A percentile compares a stretch with the other conserved stretches of the same genome.
Conservation (phyloP, 2,797 vertebrate species). For the Hippopotamyrus pictus region DNA sequence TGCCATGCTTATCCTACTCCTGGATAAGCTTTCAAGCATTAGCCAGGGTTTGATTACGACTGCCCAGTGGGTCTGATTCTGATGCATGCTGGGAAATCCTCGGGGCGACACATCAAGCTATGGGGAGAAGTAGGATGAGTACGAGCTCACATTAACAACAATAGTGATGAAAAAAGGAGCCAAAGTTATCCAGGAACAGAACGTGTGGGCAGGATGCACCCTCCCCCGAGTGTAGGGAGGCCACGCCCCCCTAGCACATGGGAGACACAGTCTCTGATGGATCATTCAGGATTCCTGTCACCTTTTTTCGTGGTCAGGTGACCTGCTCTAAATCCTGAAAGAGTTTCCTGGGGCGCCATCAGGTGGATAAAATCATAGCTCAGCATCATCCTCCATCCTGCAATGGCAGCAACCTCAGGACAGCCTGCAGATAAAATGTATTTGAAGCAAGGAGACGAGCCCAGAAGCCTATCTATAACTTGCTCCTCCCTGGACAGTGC, state of each 20-base stretch:
- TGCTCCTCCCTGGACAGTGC: neutral
- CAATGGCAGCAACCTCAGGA: neutral
- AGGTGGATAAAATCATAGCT: neutral
- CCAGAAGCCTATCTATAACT: neutral
- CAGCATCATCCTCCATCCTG: neutral
- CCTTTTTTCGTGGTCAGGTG: neutral
- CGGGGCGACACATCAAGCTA: neutral
- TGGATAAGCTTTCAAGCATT: neutral
- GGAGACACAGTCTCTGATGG: neutral
- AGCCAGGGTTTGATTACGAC: neutral
- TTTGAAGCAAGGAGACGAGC: neutral
- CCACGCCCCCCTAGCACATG: neutral
- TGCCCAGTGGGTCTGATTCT: neutral
- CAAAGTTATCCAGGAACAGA: slow-evolving; percentile 28
- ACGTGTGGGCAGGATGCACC: slow-evolving; percentile 50
- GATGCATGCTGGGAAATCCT: neutral
- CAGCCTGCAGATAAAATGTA: neutral
- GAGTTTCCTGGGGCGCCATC: neutral
- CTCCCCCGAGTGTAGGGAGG: slow-evolving; percentile 16
- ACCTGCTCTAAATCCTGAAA: neutral
- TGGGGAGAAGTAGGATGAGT: neutral
- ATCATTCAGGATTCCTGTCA: neutral
- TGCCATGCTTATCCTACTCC: neutral
- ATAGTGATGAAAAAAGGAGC: slow-evolving; percentile 53
- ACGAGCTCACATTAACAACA: neutral